These are phyloP conservation scores for Noctua fimbriata DNA, from an alignment of 2,888 invertebrate genomes.

Conservation along the genomic window DNA sequence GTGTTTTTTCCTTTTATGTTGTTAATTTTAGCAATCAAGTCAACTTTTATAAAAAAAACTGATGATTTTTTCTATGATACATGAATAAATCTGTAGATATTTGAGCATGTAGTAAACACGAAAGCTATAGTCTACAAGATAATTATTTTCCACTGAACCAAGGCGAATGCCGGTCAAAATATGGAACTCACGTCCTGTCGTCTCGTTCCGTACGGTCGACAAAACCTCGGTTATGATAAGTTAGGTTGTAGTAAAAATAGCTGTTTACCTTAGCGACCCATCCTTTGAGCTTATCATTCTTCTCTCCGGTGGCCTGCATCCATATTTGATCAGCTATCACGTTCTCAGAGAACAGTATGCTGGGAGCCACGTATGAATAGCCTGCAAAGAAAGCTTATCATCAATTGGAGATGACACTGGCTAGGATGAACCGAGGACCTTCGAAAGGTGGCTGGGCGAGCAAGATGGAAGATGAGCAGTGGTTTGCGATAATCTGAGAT, in stretches of 20 bases:
- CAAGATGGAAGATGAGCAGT: not conserved
- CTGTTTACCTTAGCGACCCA: constrained; percentile 89
- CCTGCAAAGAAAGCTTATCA: constrained; percentile 88
- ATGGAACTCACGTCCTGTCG: too few species aligned
- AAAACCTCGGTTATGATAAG: not conserved
- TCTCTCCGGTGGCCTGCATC: constrained; percentile 87
- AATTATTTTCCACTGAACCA: too few species aligned
- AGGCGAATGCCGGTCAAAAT: too few species aligned
- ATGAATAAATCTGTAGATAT: too few species aligned
- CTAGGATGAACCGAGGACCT: not conserved
- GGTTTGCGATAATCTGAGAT: too few species aligned
- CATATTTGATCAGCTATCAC: constrained; percentile 93
- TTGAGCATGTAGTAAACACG: too few species aligned
- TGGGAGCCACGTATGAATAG: constrained; percentile 98
- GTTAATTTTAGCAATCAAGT: too few species aligned
- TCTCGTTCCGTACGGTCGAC: too few species aligned
- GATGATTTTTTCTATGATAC: too few species aligned
- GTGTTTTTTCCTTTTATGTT: too few species aligned
- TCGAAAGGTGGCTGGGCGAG: not conserved
- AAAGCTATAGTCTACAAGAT: too few species aligned
- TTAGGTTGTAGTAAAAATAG: not conserved
- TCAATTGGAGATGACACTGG: not conserved
- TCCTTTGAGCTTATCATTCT: constrained; percentile 88
- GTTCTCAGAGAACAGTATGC: constrained; percentile 95
- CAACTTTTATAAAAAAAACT: too few species aligned